Evolutionary conservation across 2,888 invertebrate genomes (phyloP).

Genomic region (Eupithecia subumbrata): DNA sequence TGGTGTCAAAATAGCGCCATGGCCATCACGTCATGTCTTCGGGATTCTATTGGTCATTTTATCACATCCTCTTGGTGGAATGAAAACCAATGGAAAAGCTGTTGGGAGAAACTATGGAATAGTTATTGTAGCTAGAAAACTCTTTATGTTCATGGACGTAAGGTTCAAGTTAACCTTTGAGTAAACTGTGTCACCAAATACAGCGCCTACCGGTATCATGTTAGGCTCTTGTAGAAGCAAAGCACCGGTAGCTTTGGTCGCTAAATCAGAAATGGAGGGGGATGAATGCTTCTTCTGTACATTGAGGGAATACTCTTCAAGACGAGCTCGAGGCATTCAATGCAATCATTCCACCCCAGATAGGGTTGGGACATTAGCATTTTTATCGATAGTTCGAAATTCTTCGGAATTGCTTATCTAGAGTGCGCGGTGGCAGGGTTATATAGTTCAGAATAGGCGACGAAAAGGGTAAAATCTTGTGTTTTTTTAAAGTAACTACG

Average conservation of each 20-base stretch:
- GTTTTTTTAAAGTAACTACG: not conserved
- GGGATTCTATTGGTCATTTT: not conserved
- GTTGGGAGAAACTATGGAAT: too few species aligned
- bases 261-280: not conserved
- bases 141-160: too few species aligned
- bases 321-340: conserved; percentile 63
- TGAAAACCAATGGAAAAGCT: not conserved
- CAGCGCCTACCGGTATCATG: not conserved
- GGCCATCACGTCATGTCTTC: too few species aligned
- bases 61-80: not conserved
- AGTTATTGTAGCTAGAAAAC: too few species aligned
- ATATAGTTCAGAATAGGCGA: not conserved
- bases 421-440: not conserved
- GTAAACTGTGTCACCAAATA: not conserved
- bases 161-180: too few species aligned
- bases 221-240: not conserved
- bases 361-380: conserved; percentile 74
- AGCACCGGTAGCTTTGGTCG: not conserved
- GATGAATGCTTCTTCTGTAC: conserved; percentile 4
- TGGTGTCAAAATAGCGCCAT: not conserved
- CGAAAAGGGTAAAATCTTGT: not conserved
- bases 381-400: conserved; percentile 76
- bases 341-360: conserved; percentile 71
- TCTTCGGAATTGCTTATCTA: conserved; percentile 49
- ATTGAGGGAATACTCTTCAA: conserved; percentile 31